Base-by-base conservation (phyloP, 2,888 invertebrate genomes). In the Tridacna gigas region DNA sequence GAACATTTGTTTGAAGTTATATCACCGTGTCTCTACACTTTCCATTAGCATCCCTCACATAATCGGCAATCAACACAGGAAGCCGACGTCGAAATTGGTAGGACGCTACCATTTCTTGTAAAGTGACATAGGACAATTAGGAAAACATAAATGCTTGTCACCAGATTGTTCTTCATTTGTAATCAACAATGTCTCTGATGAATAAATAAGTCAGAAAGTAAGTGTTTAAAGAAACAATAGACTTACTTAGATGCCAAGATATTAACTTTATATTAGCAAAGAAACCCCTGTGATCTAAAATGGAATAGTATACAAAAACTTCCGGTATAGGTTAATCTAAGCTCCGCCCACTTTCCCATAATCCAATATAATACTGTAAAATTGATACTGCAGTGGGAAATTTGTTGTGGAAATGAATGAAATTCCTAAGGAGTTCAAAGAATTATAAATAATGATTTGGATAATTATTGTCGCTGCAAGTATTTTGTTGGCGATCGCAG, bases 291-390 rank as follows among this genome's bases (percentile, higher is more conserved):
- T 25, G 37, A 22, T 13, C 11, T 5, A 71, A 71, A 51, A 71
- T 71, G 71, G 51, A 71, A 45, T 51, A 47, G 15, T 71, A 71
- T 26, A 71, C 48, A 61, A 74, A 67, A 66, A 79, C 77, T 67
- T 79, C 78, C 77, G 77, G 79, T 80, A 71, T n/a, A 47, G 71
- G 71, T 15, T 73, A 80, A 74, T 20, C 45, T 74, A 81, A 66
- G 65, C 80, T 66, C 88, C 88, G 88, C 88, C 88, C 69, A 78
- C 73, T 80, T 88, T 83, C 86, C 86, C 86, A 88, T 78, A 86
- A 88, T 86, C 77, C 86, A 83, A 83, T 78, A 78, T 63, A 45
- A 71, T 37, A 37, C 37, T 37, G 37, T 37, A 7, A 37, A 37
- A 37, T 37, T 4, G 37, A 37, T 37, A 37, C 22, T 22, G 45